A percentile compares a stretch with the other conserved stretches of the same genome.
These are phyloP conservation scores for Thyatira batis DNA, from an alignment of 2,888 invertebrate genomes.

Conservation along the genomic window DNA sequence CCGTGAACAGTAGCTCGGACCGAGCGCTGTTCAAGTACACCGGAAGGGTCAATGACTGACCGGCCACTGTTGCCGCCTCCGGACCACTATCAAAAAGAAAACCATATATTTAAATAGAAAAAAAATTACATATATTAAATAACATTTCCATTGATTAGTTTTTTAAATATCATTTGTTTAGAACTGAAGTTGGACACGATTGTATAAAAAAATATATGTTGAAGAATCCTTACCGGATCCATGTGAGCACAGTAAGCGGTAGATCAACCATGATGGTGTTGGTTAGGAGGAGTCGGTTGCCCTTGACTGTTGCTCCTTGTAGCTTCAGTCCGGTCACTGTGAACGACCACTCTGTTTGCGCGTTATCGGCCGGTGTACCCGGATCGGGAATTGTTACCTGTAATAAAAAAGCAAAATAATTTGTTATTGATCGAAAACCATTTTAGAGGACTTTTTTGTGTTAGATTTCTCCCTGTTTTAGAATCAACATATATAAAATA, in stretches of 20 bases:
- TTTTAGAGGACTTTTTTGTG: no score
- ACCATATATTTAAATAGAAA: no score
- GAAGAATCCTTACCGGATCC: conserved; percentile 86
- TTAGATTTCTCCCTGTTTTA: no score
- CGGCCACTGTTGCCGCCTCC: conserved; percentile 57
- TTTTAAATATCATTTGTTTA: no score
- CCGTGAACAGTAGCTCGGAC: conserved; percentile 96
- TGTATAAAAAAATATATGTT: conserved; percentile 29
- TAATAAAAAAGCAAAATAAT: conserved; percentile 25
- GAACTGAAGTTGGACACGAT: no score
- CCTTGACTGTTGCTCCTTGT: conserved; percentile 97
- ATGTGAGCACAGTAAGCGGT: conserved; percentile 93
- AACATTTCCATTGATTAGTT: no score
- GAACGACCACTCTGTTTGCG: conserved; percentile 86
- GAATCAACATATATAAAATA: background rate
- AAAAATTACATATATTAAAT: no score
- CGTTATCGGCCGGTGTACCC: conserved; percentile 80
- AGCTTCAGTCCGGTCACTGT: conserved; percentile 92
- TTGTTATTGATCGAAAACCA: no score
- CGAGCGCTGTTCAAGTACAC: conserved; percentile 98
- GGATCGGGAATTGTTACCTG: conserved; percentile 84
- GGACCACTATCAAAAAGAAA: conserved; percentile 70
- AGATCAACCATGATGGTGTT: conserved; percentile 98
- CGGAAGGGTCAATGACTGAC: conserved; percentile 90
- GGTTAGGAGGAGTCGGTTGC: conserved; percentile 94